These are phyloP conservation scores for Brachirus orientalis DNA, from an alignment of 2,113 vertebrate genomes.

Conservation along the genomic window DNA sequence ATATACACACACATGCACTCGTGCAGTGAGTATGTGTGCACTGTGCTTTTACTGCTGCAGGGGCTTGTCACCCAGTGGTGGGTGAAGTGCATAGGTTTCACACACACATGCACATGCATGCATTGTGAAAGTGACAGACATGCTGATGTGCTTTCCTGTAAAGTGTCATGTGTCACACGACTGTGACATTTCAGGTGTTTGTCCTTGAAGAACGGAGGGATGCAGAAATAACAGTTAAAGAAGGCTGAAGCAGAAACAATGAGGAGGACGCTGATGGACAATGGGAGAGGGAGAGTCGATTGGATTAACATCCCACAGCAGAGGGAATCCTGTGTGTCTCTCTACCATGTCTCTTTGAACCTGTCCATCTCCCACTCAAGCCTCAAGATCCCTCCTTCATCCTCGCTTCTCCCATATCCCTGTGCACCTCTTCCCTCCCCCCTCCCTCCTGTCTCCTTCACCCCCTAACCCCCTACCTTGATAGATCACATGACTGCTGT, in stretches of 20 bases:
- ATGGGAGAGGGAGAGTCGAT: conserved; percentile 19
- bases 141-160: conserved; percentile 41
- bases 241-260: conserved; percentile 2
- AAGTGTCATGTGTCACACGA: conserved; percentile 42
- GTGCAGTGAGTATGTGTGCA: conserved; percentile 27
- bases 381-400: conserved; percentile 24
- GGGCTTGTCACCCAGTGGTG: conserved; percentile 58
- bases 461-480: conserved; percentile 76
- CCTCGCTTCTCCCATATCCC: conserved; percentile 22
- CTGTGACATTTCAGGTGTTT: conserved; percentile 51
- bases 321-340: conserved; percentile 21
- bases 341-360: conserved; percentile 58
- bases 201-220: conserved; percentile 35
- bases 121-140: conserved; percentile 1
- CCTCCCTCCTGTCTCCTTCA: conserved; percentile 62
- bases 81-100: conserved; percentile 53
- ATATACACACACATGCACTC: conserved; percentile 4
- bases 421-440: conserved; percentile 1
- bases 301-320: conserved; percentile 34
- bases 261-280: conserved; percentile 21
- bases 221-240: conserved; percentile 14
- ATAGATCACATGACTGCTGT: conserved; percentile 80
- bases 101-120: conserved; percentile 25
- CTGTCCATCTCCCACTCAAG: conserved; percentile 40
- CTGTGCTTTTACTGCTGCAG: conserved; percentile 65